Base-by-base conservation (phyloP, 2,113 vertebrate species). In the Atlantisia rogersi region DNA sequence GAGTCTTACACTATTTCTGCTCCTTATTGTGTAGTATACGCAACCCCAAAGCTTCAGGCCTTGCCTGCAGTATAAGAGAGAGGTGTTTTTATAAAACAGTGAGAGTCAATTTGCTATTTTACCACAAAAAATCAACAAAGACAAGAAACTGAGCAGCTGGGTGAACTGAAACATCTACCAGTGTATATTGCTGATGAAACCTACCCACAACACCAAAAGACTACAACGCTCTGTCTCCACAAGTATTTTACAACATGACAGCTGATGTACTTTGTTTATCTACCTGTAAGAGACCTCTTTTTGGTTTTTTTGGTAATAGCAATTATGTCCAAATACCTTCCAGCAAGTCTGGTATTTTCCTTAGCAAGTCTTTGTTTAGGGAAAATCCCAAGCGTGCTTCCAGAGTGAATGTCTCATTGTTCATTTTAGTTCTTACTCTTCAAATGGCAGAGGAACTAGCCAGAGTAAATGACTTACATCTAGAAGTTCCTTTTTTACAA, bases 181-280 rank as follows among this genome's bases (percentile, higher is more conserved):
- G 40, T 0, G 0, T 20, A 19, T 31, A 64, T 28, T 5, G 32
- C 58, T 64, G 81, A 70, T 10, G 52, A 64, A 68, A 35, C 7
- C 8, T 44, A 46, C 10, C 39, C 20, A 6, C 0, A 0, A 15
- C 32, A 42, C 32, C 25, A 25, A 53, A 59, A 83, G 37, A 3
- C 24, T 25, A 48, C 65, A 21, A 11, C 22, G 32, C 29, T 93
- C 10, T 79, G 26, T 71, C 32, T 90, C 62, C 75, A 64, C 17
- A 17, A 32, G 11, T 32, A 9, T 52, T 86, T 62, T 53, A 44
- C 16, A 20, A 9, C 12, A 18, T 6, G 28, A 70, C 6, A 70
- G 22, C 18, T 50, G 21, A 73, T 10, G 20, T 12, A 37, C 10
- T 35, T 82, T 18, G 58, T 52, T 37, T 74, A 69, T 20, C 40